These are phyloP conservation scores for Teinopalpus imperialis DNA, from an alignment of 2,888 invertebrate species.

Conservation along the genomic window DNA sequence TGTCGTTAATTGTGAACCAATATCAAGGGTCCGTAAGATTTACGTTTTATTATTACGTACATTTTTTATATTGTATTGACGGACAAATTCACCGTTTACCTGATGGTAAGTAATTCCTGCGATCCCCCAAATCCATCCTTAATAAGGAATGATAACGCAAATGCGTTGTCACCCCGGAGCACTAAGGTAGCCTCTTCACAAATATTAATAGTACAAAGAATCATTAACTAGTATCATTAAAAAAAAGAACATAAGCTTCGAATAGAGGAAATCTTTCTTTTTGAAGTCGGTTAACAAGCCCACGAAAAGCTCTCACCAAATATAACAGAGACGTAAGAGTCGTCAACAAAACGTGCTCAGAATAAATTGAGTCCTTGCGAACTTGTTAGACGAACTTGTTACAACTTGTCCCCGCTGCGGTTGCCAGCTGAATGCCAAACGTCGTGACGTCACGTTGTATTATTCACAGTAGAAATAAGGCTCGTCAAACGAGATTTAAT, in stretches of 20 bases:
- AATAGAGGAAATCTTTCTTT: too few species aligned
- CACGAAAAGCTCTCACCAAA: background rate
- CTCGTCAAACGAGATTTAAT: conserved; percentile 13
- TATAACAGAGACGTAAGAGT: background rate
- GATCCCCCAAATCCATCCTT: too few species aligned
- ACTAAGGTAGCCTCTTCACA: too few species aligned
- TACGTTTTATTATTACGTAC: background rate
- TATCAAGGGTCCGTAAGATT: background rate
- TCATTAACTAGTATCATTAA: too few species aligned
- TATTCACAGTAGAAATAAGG: background rate
- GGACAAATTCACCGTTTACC: too few species aligned
- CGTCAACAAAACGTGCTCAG: background rate
- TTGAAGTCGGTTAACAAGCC: too few species aligned
- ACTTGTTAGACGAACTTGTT: conserved; percentile 9
- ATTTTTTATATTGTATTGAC: too few species aligned
- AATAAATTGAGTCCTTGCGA: background rate
- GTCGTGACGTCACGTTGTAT: background rate
- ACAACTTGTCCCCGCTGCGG: conserved; percentile 1
- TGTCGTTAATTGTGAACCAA: conserved; percentile 4
- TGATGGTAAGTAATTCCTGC: too few species aligned
- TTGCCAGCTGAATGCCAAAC: conserved; percentile 9
- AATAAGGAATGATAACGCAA: too few species aligned
- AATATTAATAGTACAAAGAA: too few species aligned
- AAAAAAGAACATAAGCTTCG: too few species aligned
- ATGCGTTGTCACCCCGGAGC: too few species aligned